phyloP scores from a whole-genome alignment of 2,888 invertebrate species.

The Trilocha varians region DNA sequence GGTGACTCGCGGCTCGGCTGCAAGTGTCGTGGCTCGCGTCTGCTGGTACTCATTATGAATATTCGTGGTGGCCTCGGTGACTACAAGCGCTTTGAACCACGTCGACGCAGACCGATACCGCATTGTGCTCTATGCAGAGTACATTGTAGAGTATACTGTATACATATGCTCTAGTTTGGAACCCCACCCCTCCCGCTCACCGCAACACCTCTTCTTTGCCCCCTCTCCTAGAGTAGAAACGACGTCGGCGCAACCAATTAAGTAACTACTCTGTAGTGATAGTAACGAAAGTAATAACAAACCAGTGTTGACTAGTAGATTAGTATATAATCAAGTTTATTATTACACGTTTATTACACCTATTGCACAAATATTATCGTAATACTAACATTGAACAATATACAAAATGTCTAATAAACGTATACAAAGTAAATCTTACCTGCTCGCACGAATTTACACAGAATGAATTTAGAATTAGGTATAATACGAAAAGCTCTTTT shows the following conservation, averaged over 20 bases:
- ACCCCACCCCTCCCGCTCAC: slow-evolving; percentile 19
- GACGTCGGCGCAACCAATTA: slow-evolving; percentile 3
- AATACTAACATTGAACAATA: too few species aligned
- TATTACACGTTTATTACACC: too few species aligned
- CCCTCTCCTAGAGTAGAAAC: slow-evolving; percentile 3
- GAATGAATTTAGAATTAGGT: too few species aligned
- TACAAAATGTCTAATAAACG: too few species aligned
- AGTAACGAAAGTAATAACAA: too few species aligned
- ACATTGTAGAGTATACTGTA: slow-evolving; percentile 36
- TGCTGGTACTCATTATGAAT: slow-evolving; percentile 24
- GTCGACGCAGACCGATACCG: slow-evolving; percentile 60
- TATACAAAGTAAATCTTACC: too few species aligned
- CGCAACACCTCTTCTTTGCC: slow-evolving; percentile 2
- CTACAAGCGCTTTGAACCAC: slow-evolving; percentile 45
- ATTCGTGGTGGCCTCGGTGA: slow-evolving; percentile 32
- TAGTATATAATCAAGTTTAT: too few species aligned
- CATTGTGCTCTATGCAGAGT: slow-evolving; percentile 50
- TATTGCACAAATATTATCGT: too few species aligned
- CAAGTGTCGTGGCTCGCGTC: slow-evolving; percentile 23
- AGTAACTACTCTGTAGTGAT: neutral
- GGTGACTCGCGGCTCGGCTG: slow-evolving; percentile 23
- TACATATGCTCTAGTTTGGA: slow-evolving; percentile 28
- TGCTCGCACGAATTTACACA: too few species aligned
- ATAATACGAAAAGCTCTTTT: too few species aligned
- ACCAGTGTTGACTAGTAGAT: too few species aligned